Base-by-base conservation (phyloP, 2,113 vertebrate genomes). In the Leptosomus discolor region DNA sequence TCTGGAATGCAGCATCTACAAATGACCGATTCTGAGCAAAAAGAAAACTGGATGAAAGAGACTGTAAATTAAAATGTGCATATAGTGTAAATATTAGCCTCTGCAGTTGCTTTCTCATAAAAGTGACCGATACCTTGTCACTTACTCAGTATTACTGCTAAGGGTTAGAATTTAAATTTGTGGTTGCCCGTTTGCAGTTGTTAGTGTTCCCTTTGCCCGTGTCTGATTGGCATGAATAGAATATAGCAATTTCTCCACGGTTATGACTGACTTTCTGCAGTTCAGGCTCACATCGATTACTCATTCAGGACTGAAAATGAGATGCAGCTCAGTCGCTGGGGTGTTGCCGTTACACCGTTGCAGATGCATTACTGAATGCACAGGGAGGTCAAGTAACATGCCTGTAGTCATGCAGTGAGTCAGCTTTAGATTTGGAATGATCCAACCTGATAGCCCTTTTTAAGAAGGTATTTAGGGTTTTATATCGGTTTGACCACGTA, bases 101-200 rank as follows among this genome's bases (percentile, higher is more conserved):
- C 41, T 45, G 61, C 30, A 37, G 37, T 12, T 90, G 20, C 11
- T 22, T 74, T 69, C 21, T 54, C 4, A 11, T n/a, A n/a, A n/a
- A 65, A 32, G 32, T 23, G 46, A 26, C 67, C 65, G 63, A 51
- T 54, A 5, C 22, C 21, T n/a, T 41, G 5, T 68, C n/a, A 4
- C 53, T 68, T 32, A 19, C 0, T 22, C 3, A 2, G 30, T 11
- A 23, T 54, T 74, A 2, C 19, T n/a, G 53, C 36, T 4, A 7
- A 37, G 23, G 15, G n/a, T 21, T 73, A 53, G 12, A 12, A 45
- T 79, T 43, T 34, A 22, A 84, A 17, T 67, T 24, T 50, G 19
- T 58, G 26, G 27, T 51, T 83, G 37, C 14, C 4, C 0, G 0
- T 71, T 86, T 29, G 30, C 14, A 0, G 15, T 54, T 2, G 0